phyloP scores from a whole-genome alignment of 2,113 vertebrate genomes.

The Sturnus vulgaris region DNA sequence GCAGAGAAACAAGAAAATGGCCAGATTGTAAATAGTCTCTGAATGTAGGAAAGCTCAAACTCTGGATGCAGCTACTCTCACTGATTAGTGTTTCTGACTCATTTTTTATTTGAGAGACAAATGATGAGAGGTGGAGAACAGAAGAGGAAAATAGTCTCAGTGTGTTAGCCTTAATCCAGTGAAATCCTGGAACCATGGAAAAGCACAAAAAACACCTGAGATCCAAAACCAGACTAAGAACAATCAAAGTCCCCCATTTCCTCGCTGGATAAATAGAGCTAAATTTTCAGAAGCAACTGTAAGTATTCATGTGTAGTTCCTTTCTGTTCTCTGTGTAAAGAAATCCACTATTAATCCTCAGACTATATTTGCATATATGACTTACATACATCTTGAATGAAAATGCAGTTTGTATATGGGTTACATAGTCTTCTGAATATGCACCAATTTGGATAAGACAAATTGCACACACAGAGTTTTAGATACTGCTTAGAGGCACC shows the following conservation, averaged over 20 bases:
- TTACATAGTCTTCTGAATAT: slow-evolving; percentile 41
- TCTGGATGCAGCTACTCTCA: background rate
- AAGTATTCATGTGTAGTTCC: background rate
- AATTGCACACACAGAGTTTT: slow-evolving; percentile 50
- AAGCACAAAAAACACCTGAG: background rate
- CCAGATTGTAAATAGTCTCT: background rate
- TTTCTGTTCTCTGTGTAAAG: background rate
- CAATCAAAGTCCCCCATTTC: background rate
- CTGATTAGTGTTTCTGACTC: background rate
- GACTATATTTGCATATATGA: slow-evolving; percentile 49
- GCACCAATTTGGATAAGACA: slow-evolving; percentile 59
- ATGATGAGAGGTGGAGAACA: background rate
- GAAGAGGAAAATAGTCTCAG: background rate
- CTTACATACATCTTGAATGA: slow-evolving; percentile 20
- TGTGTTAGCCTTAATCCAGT: background rate
- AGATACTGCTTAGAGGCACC: slow-evolving; percentile 55
- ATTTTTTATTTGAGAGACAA: background rate
- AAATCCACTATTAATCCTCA: slow-evolving; percentile 33
- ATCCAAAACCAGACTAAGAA: background rate
- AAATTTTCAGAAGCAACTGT: background rate
- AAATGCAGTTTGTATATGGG: slow-evolving; percentile 47
- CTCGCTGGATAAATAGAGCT: background rate
- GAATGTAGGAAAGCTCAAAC: background rate
- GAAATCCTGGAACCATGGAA: background rate
- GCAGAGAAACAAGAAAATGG: background rate